Base-by-base conservation (phyloP, 2,797 vertebrate genomes). In the Pseudopleuronectes americanus region DNA sequence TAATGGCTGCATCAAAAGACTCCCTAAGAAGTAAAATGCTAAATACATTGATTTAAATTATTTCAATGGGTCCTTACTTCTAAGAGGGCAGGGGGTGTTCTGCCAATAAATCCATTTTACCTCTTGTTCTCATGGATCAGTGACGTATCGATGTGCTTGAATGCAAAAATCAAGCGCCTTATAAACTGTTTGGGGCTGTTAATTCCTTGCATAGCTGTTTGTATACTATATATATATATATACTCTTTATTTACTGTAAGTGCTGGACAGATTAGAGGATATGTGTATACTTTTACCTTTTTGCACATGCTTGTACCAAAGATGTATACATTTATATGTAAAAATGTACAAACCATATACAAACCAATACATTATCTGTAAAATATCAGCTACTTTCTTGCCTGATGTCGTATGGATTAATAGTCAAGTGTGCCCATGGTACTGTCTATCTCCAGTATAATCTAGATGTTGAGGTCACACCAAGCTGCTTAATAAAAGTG, bases 401-500 rank as follows among this genome's bases (percentile, higher is more conserved):
- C 66, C 58, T 57, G 23, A 63, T 60, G 43, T 71, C 57, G 41
- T 45, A 14, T 56, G 77, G 80, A 85, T 88, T 80, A 89, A 79
- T 57, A 55, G 33, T 28, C 21, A 63, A 81, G 60, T 71, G 65
- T 16, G 23, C 70, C 41, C 61, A 60, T 31, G 26, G 24, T 58
- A 28, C 48, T 68, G 24, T 56, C 57, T 58, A 73, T 74, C 54
- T 73, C 63, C 66, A 58, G 52, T 70, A 58, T 85, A 86, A 87
- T 87, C 79, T 87, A 83, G 38, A 78, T 64, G 76, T 65, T 73
- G 76, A 80, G 82, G 71, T 83, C 85, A 74, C 64, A 80, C 66
- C 84, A 84, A 91, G 84, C 83, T 79, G 90, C 87, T 87, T 91
- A 91, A 87, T 83, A 72, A 78, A 71, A 75, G 47, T 73, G 68